Evolutionary conservation across 2,797 vertebrate genomes (phyloP), one percentile per base, ranked within the genome.

Genomic region (Anableps anableps): DNA sequence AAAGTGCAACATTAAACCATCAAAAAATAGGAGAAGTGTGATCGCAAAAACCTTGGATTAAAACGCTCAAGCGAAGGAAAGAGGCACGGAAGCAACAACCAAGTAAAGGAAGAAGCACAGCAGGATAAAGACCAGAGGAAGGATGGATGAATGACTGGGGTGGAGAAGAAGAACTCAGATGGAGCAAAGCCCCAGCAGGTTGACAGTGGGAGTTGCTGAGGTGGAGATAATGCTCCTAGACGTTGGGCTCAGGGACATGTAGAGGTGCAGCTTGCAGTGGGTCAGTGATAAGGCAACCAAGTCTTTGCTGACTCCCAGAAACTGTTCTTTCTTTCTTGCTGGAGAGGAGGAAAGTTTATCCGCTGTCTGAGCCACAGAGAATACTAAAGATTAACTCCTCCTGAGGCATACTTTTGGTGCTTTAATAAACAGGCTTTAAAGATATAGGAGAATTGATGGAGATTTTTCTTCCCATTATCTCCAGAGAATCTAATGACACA

Each of bases 231-330:
- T 60, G 66, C 82, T 86, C 75, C 7, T 34, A 78, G 89, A 81
- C 80, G 75, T 74, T 66, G 76, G 76, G 76, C 72, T 78, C 21
- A 8, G 64, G 47, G 78, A 90, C 79, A 79, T 31, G 58, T 53
- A 16, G 78, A 72, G 80, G 82, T 85, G 81, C 66, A 84, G 77
- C 77, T 88, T 74, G 0, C 86, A 85, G 84, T 77, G 72, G 83
- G 83, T 82, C 80, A 68, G 75, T 90, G 90, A 93, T 93, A 93
- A 93, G 82, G 70, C 75, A 77, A 77, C 85, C 0, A 0, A 53
- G 83, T 79, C 85, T 89, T 89, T 83, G 80, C 86, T 88, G 88
- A 88, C 86, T 85, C 82, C 82, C 77, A 83, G 86, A 89, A 87
- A 92, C 86, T 83, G 60, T 75, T 86, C 79, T 72, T 75, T 83